Percentiles rank a stretch among this genome's conserved stretches.
Evolutionary conservation across 2,888 invertebrate species (phyloP).

Genomic region (Andrena fulva): DNA sequence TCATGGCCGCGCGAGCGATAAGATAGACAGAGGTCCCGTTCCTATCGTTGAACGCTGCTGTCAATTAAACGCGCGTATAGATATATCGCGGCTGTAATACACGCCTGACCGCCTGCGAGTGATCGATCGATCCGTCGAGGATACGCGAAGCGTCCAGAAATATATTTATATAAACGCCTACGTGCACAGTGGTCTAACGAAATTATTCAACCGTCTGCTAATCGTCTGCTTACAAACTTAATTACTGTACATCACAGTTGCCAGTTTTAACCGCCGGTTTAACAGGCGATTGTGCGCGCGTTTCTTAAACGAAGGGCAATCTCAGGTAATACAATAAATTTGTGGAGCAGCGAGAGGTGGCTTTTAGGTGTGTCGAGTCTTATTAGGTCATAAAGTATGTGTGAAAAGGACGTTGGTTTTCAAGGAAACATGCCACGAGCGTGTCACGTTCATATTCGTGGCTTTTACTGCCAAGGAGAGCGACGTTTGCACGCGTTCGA

Average conservation of each 20-base stretch:
- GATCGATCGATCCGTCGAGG: slow-evolving; percentile 3
- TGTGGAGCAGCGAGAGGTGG: background rate
- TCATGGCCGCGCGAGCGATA: slow-evolving; percentile 66
- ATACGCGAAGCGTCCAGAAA: too few species aligned
- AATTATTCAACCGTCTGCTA: background rate
- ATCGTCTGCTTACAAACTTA: slow-evolving; percentile 9
- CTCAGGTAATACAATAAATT: background rate
- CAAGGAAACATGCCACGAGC: background rate
- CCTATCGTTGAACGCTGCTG: slow-evolving; percentile 38
- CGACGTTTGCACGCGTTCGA: slow-evolving; percentile 28
- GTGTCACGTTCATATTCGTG: slow-evolving; percentile 20
- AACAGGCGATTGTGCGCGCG: background rate
- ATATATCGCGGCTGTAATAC: background rate
- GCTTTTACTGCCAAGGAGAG: slow-evolving; percentile 20
- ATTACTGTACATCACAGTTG: background rate
- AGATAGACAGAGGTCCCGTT: slow-evolving; percentile 61
- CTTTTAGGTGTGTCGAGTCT: background rate
- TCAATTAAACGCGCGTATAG: slow-evolving; percentile 38
- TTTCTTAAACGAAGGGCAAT: background rate
- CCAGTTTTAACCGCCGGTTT: background rate
- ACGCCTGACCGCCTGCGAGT: slow-evolving; percentile 3
- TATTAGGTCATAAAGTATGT: background rate
- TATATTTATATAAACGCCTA: too few species aligned
- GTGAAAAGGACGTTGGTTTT: background rate
- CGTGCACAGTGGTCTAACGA: background rate